phyloP scores from a whole-genome alignment of 2,113 vertebrate species.

The Canis aureus region DNA sequence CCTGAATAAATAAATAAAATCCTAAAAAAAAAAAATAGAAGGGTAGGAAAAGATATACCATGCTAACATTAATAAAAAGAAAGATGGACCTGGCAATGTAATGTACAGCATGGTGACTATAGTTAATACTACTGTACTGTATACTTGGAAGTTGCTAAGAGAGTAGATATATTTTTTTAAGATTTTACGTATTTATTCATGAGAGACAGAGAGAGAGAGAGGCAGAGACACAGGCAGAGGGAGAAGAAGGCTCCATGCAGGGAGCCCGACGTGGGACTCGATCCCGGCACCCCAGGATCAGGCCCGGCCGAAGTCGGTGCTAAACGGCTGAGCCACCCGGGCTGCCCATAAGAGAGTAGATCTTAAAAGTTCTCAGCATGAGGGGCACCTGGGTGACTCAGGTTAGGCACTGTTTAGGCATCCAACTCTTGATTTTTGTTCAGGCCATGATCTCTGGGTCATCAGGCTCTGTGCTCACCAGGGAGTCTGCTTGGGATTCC shows the following conservation, averaged over 20 bases:
- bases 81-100: not conserved
- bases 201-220: too few relatives aligned
- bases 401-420: not conserved
- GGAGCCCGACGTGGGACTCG: too few relatives aligned
- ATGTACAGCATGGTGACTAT: not conserved
- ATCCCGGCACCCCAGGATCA: too few relatives aligned
- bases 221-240: too few relatives aligned
- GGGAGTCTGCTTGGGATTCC: not conserved
- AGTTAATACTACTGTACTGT: not conserved
- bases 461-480: not conserved
- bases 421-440: not conserved
- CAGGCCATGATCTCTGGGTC: not conserved
- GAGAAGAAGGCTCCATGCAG: too few relatives aligned
- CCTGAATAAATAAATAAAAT: too few relatives aligned
- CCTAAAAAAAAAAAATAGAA: not conserved
- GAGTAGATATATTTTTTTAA: not conserved
- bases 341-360: not conserved
- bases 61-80: not conserved
- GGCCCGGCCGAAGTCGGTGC: too few relatives aligned
- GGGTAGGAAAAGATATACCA: not conserved
- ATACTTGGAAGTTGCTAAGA: not conserved
- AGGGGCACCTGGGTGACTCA: not conserved
- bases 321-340: too few relatives aligned
- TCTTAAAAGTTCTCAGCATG: not conserved
- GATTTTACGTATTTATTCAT: too few relatives aligned